Evolutionary conservation across 2,888 invertebrate species (phyloP), one percentile per base, ranked within the genome.

Genomic region (Orthosia cruda): DNA sequence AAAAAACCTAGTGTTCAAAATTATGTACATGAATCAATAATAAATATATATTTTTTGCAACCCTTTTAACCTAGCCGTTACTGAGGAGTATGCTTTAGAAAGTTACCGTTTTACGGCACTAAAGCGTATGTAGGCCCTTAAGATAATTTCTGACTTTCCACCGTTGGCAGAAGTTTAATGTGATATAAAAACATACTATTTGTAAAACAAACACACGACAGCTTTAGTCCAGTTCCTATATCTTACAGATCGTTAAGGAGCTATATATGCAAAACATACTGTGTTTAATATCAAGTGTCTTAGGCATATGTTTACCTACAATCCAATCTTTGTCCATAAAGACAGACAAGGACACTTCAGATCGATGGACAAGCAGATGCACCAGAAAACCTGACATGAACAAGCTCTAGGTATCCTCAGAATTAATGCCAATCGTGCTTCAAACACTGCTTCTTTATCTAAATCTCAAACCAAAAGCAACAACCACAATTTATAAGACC

Each of bases 401-500:
- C 77, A 59, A 81, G 58, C 45, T n/a, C 58, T n/a, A 79, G 20
- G 20, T 16, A 61, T 20, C 50, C 47, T 12, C 11, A 23, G 11
- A 20, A 84, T 66, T 71, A 71, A 81, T 81, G 65, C 68, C 68
- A 69, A 63, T 84, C 82, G 82, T 82, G 82, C 80, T 45, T 13
- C 4, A 61, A 61, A 89, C 59, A 26, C 40, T 26, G 15, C 65
- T 47, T 32, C 64, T 59, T 58, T 83, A 85, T 85, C 82, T 85
- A 55, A 69, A 83, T 81, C 81, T 63, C 5, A 16, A 45, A 66
- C 81, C 75, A 66, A 76, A 71, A 74, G 50, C 26, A 52, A 61
- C 54, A 69, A 63, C 77, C 62, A 65, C 83, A 78, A 70, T 84
- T 69, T 76, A 82, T 63, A 81, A 74, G 63, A 85, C 68, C 74